Evolutionary conservation across 2,888 invertebrate genomes (phyloP).

Genomic region (Junonia oenone): DNA sequence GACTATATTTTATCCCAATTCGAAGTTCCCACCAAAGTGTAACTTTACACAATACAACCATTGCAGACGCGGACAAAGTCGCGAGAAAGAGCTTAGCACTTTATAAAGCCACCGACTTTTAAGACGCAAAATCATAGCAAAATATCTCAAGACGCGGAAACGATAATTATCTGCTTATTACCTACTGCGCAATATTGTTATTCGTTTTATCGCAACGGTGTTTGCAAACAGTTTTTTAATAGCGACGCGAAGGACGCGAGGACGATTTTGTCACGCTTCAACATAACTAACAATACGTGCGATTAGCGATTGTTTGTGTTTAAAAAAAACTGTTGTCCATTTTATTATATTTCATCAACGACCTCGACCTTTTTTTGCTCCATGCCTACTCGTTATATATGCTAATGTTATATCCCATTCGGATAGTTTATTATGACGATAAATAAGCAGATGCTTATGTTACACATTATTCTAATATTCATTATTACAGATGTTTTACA

Average conservation of each 20-base stretch:
- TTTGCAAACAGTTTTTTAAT: constrained; percentile 45
- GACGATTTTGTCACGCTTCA: constrained; percentile 35
- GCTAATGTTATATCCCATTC: background rate
- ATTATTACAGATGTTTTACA: too few species aligned
- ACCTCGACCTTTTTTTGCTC: background rate
- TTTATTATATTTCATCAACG: background rate
- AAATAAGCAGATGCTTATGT: too few species aligned
- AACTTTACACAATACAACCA: too few species aligned
- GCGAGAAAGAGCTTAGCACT: background rate
- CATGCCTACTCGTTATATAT: background rate
- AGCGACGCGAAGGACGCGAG: constrained; percentile 40
- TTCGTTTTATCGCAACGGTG: constrained; percentile 41
- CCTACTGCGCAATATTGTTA: constrained; percentile 21
- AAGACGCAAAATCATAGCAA: background rate
- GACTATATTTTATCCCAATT: too few species aligned
- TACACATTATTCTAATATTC: too few species aligned
- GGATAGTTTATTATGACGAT: too few species aligned
- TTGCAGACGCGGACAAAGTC: too few species aligned
- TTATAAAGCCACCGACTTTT: background rate
- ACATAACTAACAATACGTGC: constrained; percentile 26
- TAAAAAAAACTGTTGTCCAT: constrained; percentile 6
- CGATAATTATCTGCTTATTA: constrained; percentile 11
- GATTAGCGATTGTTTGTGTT: constrained; percentile 20
- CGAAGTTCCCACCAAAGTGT: too few species aligned
- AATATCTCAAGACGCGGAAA: constrained; percentile 8